Conservation (phyloP, 2,888 invertebrate species). For the Melanchra persicariae region DNA sequence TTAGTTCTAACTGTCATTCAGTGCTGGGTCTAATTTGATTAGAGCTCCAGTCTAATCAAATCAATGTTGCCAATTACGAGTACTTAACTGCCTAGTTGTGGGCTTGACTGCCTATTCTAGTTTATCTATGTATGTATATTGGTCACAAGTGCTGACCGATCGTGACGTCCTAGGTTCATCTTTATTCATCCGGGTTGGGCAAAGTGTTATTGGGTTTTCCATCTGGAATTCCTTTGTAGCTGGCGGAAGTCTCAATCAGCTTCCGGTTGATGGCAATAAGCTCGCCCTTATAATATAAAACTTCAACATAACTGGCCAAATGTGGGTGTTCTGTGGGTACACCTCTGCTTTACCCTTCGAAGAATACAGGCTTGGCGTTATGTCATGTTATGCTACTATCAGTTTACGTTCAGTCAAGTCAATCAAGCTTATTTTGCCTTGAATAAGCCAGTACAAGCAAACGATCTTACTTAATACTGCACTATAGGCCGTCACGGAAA, state of each 20-base stretch:
- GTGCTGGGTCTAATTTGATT: too few species aligned
- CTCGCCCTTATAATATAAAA: neutral
- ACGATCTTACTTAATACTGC: conserved; percentile 31
- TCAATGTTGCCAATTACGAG: too few species aligned
- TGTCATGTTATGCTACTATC: neutral
- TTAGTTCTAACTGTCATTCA: too few species aligned
- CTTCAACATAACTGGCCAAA: neutral
- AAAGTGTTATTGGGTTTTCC: neutral
- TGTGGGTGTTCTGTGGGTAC: neutral
- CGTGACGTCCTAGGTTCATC: too few species aligned
- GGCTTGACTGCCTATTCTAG: too few species aligned
- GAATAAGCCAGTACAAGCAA: conserved; percentile 6
- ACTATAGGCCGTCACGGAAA: conserved; percentile 48
- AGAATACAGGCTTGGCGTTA: neutral
- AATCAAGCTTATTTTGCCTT: conserved; percentile 32
- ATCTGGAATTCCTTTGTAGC: neutral
- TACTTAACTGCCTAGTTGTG: too few species aligned
- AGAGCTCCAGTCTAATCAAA: too few species aligned
- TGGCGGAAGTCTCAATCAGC: neutral
- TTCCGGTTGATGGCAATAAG: neutral
- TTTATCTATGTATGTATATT: too few species aligned
- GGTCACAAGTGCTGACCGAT: too few species aligned
- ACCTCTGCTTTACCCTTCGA: neutral
- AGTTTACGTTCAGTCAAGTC: neutral
- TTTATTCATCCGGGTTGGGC: too few species aligned